phyloP scores from a whole-genome alignment of 2,888 invertebrate genomes.

The Carterocephalus palaemon region DNA sequence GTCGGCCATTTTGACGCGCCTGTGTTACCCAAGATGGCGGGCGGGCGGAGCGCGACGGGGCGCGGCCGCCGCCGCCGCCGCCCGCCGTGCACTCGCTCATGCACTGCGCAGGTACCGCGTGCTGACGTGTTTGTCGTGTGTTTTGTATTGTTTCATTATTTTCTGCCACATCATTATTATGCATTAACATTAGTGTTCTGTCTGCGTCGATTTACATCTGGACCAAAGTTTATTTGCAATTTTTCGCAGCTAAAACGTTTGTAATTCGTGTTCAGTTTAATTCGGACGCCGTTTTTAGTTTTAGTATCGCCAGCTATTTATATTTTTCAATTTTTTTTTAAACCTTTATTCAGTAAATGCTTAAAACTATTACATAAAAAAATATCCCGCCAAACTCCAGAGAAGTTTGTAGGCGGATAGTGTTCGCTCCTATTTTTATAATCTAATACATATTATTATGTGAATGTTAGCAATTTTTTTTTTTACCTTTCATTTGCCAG shows the following conservation, averaged over 20 bases:
- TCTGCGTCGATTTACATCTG: too few species aligned
- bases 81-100: constrained; percentile 82
- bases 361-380: too few species aligned
- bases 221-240: too few species aligned
- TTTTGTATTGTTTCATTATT: constrained; percentile 21
- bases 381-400: too few species aligned
- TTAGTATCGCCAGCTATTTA: too few species aligned
- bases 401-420: too few species aligned
- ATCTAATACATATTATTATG: not conserved
- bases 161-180: constrained; percentile 40
- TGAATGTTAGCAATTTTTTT: not conserved
- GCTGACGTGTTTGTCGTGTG: constrained; percentile 12
- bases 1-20: constrained; percentile 29
- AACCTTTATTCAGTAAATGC: too few species aligned
- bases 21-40: constrained; percentile 64
- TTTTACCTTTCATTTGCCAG: not conserved
- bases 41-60: constrained; percentile 63
- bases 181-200: too few species aligned
- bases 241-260: too few species aligned
- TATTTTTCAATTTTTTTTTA: too few species aligned
- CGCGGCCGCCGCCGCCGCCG: constrained; percentile 86
- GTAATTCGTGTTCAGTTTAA: too few species aligned
- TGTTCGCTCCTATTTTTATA: not conserved
- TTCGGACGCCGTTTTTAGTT: too few species aligned
- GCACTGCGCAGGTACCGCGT: constrained; percentile 84